Conservation (phyloP, 2,888 invertebrate species). For the Drosophila kuntzei region DNA sequence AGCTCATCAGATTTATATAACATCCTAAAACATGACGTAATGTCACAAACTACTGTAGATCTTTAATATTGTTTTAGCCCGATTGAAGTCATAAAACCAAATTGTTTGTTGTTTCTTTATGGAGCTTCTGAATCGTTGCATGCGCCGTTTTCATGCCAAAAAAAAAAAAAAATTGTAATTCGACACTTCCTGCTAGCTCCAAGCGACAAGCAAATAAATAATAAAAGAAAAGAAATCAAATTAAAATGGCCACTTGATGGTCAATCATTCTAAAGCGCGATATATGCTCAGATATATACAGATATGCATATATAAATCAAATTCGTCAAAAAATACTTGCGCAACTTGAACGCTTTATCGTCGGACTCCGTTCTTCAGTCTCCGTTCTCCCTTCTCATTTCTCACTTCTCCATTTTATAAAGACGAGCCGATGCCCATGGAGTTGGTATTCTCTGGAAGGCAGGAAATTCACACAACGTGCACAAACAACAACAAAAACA, state of each 20-base stretch:
- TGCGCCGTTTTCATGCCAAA: constrained; percentile 56
- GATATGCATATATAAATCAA: constrained; percentile 36
- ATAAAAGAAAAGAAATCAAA: constrained; percentile 50
- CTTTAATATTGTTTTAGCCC: constrained; percentile 12
- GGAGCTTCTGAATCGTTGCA: constrained; percentile 36
- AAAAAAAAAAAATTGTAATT: constrained; percentile 44
- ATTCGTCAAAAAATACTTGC: constrained; percentile 60
- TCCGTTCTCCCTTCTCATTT: constrained; percentile 4
- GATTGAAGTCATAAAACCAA: constrained; percentile 24
- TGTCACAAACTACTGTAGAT: background rate
- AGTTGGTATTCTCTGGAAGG: constrained; percentile 46
- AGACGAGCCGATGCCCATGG: constrained; percentile 30
- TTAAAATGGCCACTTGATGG: constrained; percentile 70
- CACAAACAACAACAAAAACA: constrained; percentile 19
- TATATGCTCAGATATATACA: constrained; percentile 14
- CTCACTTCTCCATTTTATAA: constrained; percentile 55
- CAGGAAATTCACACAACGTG: constrained; percentile 64
- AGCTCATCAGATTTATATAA: background rate
- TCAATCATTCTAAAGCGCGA: constrained; percentile 15
- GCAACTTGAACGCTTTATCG: constrained; percentile 47
- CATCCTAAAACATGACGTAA: background rate
- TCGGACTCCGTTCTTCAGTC: constrained; percentile 9
- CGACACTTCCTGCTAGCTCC: constrained; percentile 70
- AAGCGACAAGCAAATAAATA: constrained; percentile 41
- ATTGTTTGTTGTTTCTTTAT: constrained; percentile 40